Percentiles rank a stretch among this genome's conserved stretches.
Evolutionary conservation across 2,113 vertebrate species (phyloP).

Genomic region (human): DNA sequence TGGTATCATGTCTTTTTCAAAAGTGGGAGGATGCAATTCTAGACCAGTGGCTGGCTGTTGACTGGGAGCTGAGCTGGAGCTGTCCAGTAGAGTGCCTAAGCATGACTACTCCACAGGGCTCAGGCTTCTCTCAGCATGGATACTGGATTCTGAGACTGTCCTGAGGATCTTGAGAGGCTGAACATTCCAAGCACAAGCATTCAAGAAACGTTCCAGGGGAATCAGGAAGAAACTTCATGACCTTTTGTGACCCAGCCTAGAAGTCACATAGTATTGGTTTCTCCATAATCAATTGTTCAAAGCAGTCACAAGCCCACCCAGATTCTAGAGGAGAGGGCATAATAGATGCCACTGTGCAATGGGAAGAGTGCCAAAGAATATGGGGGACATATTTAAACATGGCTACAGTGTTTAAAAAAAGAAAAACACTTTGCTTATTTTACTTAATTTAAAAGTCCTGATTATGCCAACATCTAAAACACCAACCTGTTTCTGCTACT

Average conservation of each 20-base stretch:
- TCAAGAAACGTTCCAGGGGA: background rate
- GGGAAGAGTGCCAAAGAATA: background rate
- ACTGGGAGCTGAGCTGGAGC: background rate
- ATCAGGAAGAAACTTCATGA: background rate
- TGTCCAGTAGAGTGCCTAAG: background rate
- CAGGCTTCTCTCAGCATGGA: background rate
- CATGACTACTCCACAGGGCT: background rate
- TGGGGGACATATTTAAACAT: background rate
- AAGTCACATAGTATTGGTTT: background rate
- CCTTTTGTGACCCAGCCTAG: background rate
- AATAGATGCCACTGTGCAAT: background rate
- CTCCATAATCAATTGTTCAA: background rate
- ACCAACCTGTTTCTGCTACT: background rate
- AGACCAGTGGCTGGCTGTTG: background rate
- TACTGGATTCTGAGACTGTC: background rate
- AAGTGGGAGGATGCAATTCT: background rate
- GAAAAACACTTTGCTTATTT: background rate
- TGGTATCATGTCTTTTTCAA: background rate
- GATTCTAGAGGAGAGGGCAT: background rate
- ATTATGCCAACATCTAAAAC: background rate
- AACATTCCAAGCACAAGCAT: background rate
- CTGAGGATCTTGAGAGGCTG: background rate
- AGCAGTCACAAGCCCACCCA: background rate
- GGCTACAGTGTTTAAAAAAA: background rate
- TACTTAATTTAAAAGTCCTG: background rate